A percentile compares a stretch with the other conserved stretches of the same genome.
These are phyloP conservation scores for Myotis pilosus DNA, from an alignment of 2,797 vertebrate species.

Conservation along the genomic window DNA sequence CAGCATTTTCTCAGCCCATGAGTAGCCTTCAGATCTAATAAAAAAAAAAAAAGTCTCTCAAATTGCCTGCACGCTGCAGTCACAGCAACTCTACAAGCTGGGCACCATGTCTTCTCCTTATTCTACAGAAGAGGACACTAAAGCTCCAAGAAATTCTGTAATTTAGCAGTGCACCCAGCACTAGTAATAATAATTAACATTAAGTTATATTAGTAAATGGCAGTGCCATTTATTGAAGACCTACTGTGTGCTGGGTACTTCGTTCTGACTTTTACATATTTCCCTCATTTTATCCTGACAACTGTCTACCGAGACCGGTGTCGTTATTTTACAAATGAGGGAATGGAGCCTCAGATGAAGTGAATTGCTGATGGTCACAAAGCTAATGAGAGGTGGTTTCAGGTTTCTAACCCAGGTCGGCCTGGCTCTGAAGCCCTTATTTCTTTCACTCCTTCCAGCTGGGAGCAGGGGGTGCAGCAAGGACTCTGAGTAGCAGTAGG, in stretches of 20 bases:
- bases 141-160: neutral
- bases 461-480: fast-evolving
- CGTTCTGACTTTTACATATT: neutral
- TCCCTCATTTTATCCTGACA: neutral
- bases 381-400: neutral
- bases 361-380: neutral
- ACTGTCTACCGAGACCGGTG: neutral
- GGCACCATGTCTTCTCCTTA: neutral
- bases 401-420: neutral
- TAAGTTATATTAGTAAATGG: neutral
- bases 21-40: neutral
- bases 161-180: neutral
- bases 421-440: neutral
- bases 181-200: neutral
- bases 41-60: neutral
- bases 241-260: neutral
- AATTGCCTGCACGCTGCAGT: neutral
- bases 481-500: neutral
- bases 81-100: neutral
- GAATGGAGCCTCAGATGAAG: neutral
- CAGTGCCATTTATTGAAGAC: neutral
- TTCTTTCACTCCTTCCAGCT: neutral
- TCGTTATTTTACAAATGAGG: neutral
- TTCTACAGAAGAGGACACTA: neutral
- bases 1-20: neutral